Conservation (phyloP, 2,113 vertebrate genomes). For the Picathartes gymnocephalus region DNA sequence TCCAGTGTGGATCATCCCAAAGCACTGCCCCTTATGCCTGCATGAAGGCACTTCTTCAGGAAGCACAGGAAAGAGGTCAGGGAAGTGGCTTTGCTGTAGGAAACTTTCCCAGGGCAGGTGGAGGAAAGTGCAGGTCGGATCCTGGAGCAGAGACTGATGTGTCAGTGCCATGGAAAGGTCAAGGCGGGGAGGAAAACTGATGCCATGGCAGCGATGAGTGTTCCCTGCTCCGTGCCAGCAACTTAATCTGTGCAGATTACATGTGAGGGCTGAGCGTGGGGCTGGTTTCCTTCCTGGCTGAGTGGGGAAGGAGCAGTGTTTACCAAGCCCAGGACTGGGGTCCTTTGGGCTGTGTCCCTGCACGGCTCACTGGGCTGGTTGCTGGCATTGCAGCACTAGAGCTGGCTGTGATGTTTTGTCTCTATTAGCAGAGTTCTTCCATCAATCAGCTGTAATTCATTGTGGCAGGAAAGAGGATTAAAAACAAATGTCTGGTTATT, state of each 20-base stretch:
- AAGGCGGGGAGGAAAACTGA: background rate
- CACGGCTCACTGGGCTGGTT: fast-evolving
- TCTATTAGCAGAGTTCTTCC: background rate
- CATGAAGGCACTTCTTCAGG: fast-evolving
- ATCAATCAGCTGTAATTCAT: background rate
- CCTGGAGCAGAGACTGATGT: background rate
- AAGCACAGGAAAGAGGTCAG: background rate
- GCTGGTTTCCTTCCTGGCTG: background rate
- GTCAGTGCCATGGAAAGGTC: background rate
- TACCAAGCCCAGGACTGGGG: background rate
- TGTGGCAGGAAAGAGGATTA: background rate
- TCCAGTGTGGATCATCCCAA: background rate
- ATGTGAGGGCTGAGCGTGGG: background rate
- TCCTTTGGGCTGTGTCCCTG: background rate
- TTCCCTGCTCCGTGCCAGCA: background rate
- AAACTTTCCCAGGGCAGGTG: background rate
- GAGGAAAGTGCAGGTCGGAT: fast-evolving
- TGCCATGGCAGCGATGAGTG: background rate
- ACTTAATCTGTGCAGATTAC: background rate
- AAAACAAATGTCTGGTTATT: background rate
- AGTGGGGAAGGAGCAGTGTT: background rate
- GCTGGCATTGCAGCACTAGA: background rate
- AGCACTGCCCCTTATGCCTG: background rate
- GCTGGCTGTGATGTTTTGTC: background rate
- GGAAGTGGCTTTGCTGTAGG: background rate